Evolutionary conservation across 1,140 invertebrate genomes (phyloP), one percentile per base, ranked within the genome.

Genomic region (Sarcophaga peregrina): DNA sequence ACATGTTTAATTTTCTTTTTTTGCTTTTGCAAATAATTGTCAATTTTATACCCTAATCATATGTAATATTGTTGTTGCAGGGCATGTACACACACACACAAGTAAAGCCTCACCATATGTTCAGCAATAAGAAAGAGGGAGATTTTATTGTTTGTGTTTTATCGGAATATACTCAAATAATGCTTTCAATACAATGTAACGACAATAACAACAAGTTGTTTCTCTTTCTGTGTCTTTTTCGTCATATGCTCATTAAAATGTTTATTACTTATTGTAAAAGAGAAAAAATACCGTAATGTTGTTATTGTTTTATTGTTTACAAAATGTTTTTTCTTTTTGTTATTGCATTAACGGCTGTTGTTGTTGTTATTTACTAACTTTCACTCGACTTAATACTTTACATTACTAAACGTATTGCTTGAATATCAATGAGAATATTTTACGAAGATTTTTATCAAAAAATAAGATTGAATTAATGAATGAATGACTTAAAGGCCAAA

Each of bases 341-440:
- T 68, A 20, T 68, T 68, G 62, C 20, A 20, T 68, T 9, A 68
- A 58, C n/a, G n/a, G 15, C 7, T 58, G 54, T 58, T 58, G 54
- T 58, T 58, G 54, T 58, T 58, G 54, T 13, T 58, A 58, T 58
- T 58, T 20, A 68, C 62, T 68, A 68, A 68, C 62, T 68, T 68
- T 68, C 62, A 68, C 62, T 68, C 20, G 9, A 68, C 17, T 68
- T 68, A 58, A 58, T 58, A 58, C 20, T 68, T 68, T 5, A 68
- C 62, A 20, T 17, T 68, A 68, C 17, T 68, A 17, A n/a, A 25
- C 15, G 50, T 13, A 10, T 5, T 13, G 9, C 13, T 52, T 37
- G 25, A 37, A 37, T 37, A 37, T 37, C 25, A 37, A 37, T 37
- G 25, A 37, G 25, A 37, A 37, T 37, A 37, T 37, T 37, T 37